Evolutionary conservation across 2,888 invertebrate species (phyloP).

Genomic region (Cremastinae sp.): DNA sequence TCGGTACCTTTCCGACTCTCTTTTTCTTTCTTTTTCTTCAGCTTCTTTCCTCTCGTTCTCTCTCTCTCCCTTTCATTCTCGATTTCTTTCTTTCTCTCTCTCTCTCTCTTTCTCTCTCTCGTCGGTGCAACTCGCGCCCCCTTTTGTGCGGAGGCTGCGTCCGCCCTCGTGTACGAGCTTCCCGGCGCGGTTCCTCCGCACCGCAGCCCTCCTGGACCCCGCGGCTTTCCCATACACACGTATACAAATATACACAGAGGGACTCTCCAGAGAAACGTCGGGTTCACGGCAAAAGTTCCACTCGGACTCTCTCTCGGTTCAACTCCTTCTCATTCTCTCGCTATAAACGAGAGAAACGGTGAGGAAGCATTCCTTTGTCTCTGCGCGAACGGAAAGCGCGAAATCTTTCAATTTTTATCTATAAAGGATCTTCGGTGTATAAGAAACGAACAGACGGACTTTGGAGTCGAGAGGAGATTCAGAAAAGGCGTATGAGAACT

Average conservation of each 20-base stretch:
- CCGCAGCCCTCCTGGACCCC: constrained; percentile 29
- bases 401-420: constrained; percentile 34
- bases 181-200: constrained; percentile 37
- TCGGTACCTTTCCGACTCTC: constrained; percentile 65
- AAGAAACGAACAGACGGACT: no score
- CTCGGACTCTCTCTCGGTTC: constrained; percentile 57
- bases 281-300: constrained; percentile 50
- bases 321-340: constrained; percentile 46
- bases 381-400: constrained; percentile 61
- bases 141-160: constrained; percentile 65
- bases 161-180: constrained; percentile 57
- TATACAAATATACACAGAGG: constrained; percentile 12
- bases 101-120: constrained; percentile 48
- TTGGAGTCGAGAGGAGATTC: no score
- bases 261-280: constrained; percentile 35
- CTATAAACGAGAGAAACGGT: constrained; percentile 66
- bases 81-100: constrained; percentile 27
- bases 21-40: constrained; percentile 46
- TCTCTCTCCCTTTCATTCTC: not conserved
- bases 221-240: constrained; percentile 35
- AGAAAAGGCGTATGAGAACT: no score
- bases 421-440: no score
- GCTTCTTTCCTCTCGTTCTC: constrained; percentile 15
- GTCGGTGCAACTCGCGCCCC: constrained; percentile 65
- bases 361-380: constrained; percentile 78